A percentile compares a stretch with the other conserved stretches of the same genome.
These are phyloP conservation scores for Akabosia matsudoensis DNA, from an alignment of 1,140 invertebrate species.

Conservation along the genomic window DNA sequence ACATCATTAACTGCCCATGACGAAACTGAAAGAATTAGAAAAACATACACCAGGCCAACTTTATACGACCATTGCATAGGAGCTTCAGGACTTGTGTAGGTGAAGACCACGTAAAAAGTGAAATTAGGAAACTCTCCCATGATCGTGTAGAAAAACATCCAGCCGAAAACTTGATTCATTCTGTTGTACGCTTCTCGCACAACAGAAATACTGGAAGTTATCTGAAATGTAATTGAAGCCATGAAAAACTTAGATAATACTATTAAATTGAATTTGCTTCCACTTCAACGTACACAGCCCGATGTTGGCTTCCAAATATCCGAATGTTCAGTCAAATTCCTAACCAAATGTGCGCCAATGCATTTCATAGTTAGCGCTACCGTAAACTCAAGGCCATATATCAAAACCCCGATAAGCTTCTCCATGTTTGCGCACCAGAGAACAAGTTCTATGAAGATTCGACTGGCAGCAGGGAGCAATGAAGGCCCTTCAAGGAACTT, in stretches of 20 bases:
- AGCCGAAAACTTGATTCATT: slow-evolving; percentile 3
- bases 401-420: not conserved
- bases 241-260: too few relatives aligned
- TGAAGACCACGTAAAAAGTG: not conserved
- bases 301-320: not conserved
- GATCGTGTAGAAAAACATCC: not conserved
- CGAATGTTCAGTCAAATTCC: not conserved
- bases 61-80: not conserved
- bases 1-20: not conserved
- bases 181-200: not conserved
- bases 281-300: not conserved
- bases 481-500: too few relatives aligned
- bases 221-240: not conserved
- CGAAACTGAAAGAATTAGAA: not conserved
- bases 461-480: too few relatives aligned
- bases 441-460: not conserved
- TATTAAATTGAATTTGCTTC: too few relatives aligned
- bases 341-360: not conserved
- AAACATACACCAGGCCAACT: not conserved
- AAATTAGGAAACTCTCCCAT: slow-evolving; percentile 17
- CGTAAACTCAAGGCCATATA: not conserved
- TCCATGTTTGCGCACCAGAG: not conserved
- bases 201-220: not conserved
- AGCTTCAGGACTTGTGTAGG: not conserved
- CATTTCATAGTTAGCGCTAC: not conserved